These are phyloP conservation scores for Bucco capensis DNA, from an alignment of 2,113 vertebrate genomes.

Conservation along the genomic window DNA sequence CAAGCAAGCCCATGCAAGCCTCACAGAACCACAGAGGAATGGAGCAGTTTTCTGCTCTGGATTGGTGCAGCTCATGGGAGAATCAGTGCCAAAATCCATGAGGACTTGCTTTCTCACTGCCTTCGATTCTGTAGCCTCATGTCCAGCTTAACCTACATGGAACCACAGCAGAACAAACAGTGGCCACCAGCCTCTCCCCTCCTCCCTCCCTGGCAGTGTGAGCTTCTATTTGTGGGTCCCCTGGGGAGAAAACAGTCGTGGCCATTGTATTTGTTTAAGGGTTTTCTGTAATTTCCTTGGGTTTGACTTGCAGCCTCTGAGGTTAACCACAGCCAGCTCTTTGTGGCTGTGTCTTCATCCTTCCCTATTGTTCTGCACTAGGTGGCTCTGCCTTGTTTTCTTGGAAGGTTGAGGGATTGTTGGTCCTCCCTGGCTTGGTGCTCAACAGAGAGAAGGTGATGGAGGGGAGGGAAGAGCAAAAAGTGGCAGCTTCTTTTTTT, in stretches of 20 bases:
- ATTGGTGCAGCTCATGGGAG: not conserved
- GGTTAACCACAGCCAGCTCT: conserved; percentile 58
- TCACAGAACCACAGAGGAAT: fast-evolving
- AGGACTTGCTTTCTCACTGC: not conserved
- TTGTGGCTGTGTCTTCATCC: conserved; percentile 28
- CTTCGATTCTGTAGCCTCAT: not conserved
- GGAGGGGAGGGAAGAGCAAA: not conserved
- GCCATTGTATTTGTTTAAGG: conserved; percentile 58
- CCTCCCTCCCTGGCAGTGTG: conserved; percentile 15
- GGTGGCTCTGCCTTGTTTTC: conserved; percentile 44
- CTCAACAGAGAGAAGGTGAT: not conserved
- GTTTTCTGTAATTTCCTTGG: conserved; percentile 63
- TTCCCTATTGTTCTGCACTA: conserved; percentile 20
- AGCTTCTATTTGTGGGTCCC: conserved; percentile 49
- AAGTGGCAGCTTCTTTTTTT: conserved; percentile 29
- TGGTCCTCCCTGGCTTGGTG: not conserved
- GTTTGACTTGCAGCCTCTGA: conserved; percentile 50
- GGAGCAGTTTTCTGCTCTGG: not conserved
- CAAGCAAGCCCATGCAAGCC: not conserved
- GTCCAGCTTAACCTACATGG: not conserved
- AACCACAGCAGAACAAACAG: conserved; percentile 31
- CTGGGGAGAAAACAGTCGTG: conserved; percentile 34
- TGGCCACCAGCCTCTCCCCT: not conserved
- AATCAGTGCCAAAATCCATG: not conserved
- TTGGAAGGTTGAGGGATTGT: conserved; percentile 19